Conservation (phyloP, 2,797 vertebrate genomes). For the Microtus obscurus region DNA sequence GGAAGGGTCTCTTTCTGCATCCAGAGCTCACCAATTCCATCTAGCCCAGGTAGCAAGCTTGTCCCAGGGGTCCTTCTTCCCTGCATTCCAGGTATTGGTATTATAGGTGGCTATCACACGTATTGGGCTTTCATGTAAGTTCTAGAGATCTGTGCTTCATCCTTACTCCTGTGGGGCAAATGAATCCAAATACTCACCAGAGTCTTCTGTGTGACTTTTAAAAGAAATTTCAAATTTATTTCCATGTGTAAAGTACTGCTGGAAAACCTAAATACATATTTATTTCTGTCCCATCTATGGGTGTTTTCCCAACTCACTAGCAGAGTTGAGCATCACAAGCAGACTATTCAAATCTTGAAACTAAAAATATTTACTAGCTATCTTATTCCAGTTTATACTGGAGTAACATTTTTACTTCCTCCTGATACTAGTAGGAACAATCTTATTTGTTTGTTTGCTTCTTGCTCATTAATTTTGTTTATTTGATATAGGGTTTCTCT, state of each 20-base stretch:
- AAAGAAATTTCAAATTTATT: neutral
- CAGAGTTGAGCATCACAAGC: neutral
- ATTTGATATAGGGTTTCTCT: neutral
- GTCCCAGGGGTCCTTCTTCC: no score
- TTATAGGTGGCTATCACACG: neutral
- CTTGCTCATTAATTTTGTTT: no score
- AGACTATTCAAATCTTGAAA: neutral
- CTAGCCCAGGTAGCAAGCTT: neutral
- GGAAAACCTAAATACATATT: fast-evolving
- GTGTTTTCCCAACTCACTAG: neutral
- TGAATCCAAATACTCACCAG: neutral
- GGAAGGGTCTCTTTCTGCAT: no score
- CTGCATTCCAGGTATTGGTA: no score
- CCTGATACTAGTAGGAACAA: neutral
- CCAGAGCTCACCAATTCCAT: neutral
- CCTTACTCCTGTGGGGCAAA: no score
- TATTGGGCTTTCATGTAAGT: neutral
- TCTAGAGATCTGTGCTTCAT: neutral
- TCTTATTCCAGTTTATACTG: neutral
- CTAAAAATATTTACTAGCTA: neutral
- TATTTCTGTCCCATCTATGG: fast-evolving
- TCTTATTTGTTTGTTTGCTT: neutral
- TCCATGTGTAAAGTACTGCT: neutral
- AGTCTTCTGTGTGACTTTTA: neutral
- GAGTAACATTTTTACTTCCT: neutral